Conservation (phyloP, 1,140 invertebrate species). For the Ceratosolen solmsi region DNA sequence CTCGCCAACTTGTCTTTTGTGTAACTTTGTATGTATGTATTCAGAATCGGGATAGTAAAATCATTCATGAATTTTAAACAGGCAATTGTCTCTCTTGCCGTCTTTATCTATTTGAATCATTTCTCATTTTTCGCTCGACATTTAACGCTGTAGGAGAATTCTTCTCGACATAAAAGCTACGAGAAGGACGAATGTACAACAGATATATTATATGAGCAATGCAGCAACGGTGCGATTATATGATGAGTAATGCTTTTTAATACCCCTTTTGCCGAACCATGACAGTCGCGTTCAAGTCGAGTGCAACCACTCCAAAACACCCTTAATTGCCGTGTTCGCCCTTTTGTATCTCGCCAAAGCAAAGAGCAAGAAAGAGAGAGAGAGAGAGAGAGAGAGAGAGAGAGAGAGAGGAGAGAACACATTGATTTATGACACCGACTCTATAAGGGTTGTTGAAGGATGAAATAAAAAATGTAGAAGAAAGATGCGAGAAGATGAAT, state of each 20-base stretch:
- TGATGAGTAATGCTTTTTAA: conserved; percentile 76
- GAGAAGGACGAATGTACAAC: conserved; percentile 9
- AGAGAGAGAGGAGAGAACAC: neutral
- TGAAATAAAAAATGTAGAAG: conserved; percentile 38
- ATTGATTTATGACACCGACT: conserved; percentile 59
- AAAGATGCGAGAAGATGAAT: conserved; percentile 29
- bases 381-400: conserved; percentile 28
- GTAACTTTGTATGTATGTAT: conserved; percentile 6
- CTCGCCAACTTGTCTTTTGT: conserved; percentile 50
- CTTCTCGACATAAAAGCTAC: conserved; percentile 51
- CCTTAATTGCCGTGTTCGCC: conserved; percentile 72
- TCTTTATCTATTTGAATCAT: conserved; percentile 62
- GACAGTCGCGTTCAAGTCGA: conserved; percentile 61
- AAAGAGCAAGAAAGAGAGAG: conserved; percentile 45
- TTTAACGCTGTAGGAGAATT: conserved; percentile 47
- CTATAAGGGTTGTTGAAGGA: conserved; percentile 37
- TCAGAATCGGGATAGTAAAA: conserved; percentile 57
- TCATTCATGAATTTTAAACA: conserved; percentile 75
- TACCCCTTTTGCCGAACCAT: conserved; percentile 60
- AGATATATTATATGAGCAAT: conserved; percentile 23
- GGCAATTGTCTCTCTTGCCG: conserved; percentile 39
- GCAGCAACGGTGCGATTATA: conserved; percentile 65
- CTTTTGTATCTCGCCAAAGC: conserved; percentile 57
- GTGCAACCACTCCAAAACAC: conserved; percentile 73
- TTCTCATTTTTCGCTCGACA: conserved; percentile 71